These are phyloP conservation scores for Cephus pygmeus DNA, from an alignment of 2,888 invertebrate species.

Conservation along the genomic window DNA sequence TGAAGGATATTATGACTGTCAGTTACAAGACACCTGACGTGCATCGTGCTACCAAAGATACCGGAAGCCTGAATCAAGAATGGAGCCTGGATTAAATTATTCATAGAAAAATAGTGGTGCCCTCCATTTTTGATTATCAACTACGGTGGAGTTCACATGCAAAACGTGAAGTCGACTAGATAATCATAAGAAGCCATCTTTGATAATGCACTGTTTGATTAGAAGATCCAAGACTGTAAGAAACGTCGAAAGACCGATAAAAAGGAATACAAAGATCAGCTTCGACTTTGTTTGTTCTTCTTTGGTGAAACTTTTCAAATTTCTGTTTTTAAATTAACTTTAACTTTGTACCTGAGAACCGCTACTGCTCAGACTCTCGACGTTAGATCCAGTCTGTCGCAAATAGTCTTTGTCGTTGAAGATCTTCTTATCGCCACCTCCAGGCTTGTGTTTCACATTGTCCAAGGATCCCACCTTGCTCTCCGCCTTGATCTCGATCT, in stretches of 20 bases:
- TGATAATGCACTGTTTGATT: background rate
- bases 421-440: conserved; percentile 94
- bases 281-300: background rate
- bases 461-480: conserved; percentile 93
- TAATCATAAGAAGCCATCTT: background rate
- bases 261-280: background rate
- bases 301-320: background rate
- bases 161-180: background rate
- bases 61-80: background rate
- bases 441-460: conserved; percentile 91
- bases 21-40: background rate
- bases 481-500: conserved; percentile 91
- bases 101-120: background rate
- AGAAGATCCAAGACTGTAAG: background rate
- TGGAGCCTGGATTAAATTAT: background rate
- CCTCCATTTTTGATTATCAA: background rate
- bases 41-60: background rate
- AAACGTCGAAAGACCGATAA: background rate
- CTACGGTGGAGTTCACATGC: background rate
- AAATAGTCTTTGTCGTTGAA: conserved; percentile 93
- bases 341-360: conserved; percentile 54
- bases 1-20: background rate
- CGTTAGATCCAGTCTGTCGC: conserved; percentile 72
- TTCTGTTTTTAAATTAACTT: background rate
- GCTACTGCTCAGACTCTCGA: conserved; percentile 58